phyloP scores from a whole-genome alignment of 2,797 vertebrate genomes.

The Nothura maculosa region DNA sequence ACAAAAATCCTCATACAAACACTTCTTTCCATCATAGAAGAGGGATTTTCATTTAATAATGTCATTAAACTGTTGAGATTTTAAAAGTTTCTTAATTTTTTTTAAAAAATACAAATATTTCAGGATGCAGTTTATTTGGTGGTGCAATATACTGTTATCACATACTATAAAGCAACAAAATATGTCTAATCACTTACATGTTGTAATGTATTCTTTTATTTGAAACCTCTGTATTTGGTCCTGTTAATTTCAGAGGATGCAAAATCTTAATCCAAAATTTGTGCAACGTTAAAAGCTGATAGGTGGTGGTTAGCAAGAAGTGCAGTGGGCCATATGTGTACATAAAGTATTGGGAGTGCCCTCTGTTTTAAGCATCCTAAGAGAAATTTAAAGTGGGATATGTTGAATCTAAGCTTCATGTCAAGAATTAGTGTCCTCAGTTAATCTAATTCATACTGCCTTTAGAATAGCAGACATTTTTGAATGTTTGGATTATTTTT shows the following conservation, averaged over 20 bases:
- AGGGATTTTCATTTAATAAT: background rate
- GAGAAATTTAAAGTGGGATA: background rate
- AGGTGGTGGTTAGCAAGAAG: background rate
- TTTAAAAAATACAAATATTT: background rate
- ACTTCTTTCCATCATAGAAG: background rate
- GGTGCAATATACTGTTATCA: background rate
- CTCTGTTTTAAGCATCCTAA: background rate
- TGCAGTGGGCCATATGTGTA: background rate
- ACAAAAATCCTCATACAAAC: background rate
- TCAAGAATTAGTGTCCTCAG: background rate
- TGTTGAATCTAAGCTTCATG: background rate
- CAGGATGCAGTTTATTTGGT: background rate
- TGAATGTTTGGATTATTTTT: background rate
- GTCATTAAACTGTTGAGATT: background rate
- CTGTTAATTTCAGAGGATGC: background rate
- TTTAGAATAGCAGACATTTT: background rate
- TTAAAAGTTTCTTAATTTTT: background rate
- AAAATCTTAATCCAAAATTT: background rate
- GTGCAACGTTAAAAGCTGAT: background rate
- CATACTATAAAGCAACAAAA: background rate
- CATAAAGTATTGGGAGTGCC: background rate
- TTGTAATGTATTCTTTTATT: background rate
- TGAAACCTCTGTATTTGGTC: background rate
- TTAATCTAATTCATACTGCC: background rate
- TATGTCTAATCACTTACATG: background rate